phyloP scores from a whole-genome alignment of 2,113 vertebrate species.

The Eira barbara region DNA sequence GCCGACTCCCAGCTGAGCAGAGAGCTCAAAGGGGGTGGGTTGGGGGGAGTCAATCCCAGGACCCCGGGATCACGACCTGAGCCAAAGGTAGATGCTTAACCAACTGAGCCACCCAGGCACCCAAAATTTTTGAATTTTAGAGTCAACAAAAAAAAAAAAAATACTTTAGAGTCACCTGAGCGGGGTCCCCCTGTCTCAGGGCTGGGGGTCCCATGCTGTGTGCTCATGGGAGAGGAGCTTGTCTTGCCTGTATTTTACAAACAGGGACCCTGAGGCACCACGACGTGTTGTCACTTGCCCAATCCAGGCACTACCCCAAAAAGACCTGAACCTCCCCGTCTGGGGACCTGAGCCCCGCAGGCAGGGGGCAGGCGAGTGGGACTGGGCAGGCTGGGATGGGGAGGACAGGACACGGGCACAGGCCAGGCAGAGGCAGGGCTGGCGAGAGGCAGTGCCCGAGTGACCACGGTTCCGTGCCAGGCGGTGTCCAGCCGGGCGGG shows the following conservation, averaged over 20 bases:
- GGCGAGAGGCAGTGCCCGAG: slow-evolving; percentile 7
- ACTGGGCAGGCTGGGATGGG: not conserved
- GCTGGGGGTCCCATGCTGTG: fast-evolving
- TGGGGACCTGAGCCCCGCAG: not conserved
- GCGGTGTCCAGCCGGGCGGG: slow-evolving; percentile 61
- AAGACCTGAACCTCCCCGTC: not conserved
- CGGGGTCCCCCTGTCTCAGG: not conserved
- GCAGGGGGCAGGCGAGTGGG: not conserved
- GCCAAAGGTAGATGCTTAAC: no score
- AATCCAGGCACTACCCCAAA: not conserved
- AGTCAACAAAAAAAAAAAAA: not conserved
- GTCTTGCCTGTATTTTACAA: not conserved
- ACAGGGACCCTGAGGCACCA: not conserved
- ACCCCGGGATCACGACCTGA: no score
- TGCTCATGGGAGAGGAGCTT: not conserved
- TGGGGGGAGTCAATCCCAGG: no score
- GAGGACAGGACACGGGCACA: not conserved
- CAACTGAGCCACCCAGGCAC: no score
- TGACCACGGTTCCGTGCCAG: slow-evolving; percentile 64
- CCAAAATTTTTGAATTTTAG: not conserved
- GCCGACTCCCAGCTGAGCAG: no score
- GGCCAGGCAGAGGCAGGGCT: not conserved
- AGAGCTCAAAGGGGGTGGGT: no score
- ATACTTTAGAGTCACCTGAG: not conserved
- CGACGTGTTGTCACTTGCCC: not conserved